A percentile compares a stretch with the other conserved stretches of the same genome.
Conservation (phyloP, 2,888 invertebrate species). For the Heteromyza rotundicornis region DNA sequence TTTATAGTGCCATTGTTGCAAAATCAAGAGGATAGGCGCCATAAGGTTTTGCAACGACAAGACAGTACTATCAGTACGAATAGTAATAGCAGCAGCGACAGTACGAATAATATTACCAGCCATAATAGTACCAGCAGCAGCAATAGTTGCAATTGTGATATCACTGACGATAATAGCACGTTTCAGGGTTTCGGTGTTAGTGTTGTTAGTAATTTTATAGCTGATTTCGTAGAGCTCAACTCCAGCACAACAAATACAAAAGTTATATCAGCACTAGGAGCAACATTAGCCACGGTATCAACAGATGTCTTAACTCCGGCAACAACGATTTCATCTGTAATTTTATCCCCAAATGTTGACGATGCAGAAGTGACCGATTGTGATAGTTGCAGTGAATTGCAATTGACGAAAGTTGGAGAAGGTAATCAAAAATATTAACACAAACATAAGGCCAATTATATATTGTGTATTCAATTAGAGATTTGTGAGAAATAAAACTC, state of each 20-base stretch:
- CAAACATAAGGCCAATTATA: too few species aligned
- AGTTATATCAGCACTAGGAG: background rate
- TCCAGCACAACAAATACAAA: slow-evolving; percentile 14
- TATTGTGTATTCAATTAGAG: too few species aligned
- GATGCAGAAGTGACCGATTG: slow-evolving; percentile 37
- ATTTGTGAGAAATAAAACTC: too few species aligned
- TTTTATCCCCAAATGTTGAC: too few species aligned
- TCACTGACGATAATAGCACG: slow-evolving; percentile 57
- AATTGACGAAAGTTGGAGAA: background rate
- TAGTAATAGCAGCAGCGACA: slow-evolving; percentile 41
- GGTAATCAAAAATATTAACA: too few species aligned
- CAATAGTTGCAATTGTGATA: slow-evolving; percentile 57
- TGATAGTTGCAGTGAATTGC: slow-evolving; percentile 44
- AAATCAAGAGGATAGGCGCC: too few species aligned
- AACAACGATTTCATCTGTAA: too few species aligned
- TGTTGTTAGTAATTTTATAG: slow-evolving; percentile 50
- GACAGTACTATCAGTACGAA: slow-evolving; percentile 44
- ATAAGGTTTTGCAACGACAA: slow-evolving; percentile 36
- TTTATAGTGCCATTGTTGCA: too few species aligned
- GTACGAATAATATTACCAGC: slow-evolving; percentile 30
- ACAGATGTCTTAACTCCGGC: too few species aligned
- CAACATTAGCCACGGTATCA: slow-evolving; percentile 14
- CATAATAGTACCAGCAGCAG: slow-evolving; percentile 52
- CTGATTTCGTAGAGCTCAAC: slow-evolving; percentile 41
- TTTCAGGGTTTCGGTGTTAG: slow-evolving; percentile 55